Evolutionary conservation across 2,888 invertebrate genomes (phyloP).

Genomic region (Epirrhoe tristata): DNA sequence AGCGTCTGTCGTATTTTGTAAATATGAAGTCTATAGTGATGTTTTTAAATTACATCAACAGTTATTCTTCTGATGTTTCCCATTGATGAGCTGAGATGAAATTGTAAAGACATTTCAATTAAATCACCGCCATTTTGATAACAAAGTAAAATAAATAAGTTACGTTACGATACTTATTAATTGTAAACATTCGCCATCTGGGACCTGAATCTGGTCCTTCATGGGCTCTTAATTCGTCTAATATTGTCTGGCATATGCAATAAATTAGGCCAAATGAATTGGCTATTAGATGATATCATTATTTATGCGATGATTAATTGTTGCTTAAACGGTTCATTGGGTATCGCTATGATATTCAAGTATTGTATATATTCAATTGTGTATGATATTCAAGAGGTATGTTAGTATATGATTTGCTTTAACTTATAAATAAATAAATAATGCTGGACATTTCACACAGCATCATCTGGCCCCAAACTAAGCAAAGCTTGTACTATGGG

Average conservation of each 20-base stretch:
- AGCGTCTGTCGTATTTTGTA: no score
- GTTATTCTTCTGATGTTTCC: no score
- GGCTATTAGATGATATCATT: constrained; percentile 45
- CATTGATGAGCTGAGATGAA: no score
- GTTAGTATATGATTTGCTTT: no score
- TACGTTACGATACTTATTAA: not conserved
- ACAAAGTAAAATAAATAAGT: not conserved
- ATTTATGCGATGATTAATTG: constrained; percentile 45
- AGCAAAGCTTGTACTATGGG: no score
- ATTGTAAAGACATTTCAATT: not conserved
- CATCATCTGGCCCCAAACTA: no score
- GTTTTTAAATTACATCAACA: no score
- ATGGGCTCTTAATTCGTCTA: constrained; percentile 18
- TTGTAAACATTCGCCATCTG: constrained; percentile 8
- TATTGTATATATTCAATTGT: no score
- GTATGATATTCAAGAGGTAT: no score
- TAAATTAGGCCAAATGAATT: constrained; percentile 42
- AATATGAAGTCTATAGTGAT: no score
- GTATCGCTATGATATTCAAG: not conserved
- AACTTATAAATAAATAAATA: no score
- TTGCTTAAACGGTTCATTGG: constrained; percentile 30
- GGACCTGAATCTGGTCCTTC: constrained; percentile 14
- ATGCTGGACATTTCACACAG: no score
- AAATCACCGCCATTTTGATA: not conserved
- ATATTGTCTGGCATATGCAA: constrained; percentile 38